Evolutionary conservation across 2,113 vertebrate genomes (phyloP).

Genomic region (Anas platyrhynchos): DNA sequence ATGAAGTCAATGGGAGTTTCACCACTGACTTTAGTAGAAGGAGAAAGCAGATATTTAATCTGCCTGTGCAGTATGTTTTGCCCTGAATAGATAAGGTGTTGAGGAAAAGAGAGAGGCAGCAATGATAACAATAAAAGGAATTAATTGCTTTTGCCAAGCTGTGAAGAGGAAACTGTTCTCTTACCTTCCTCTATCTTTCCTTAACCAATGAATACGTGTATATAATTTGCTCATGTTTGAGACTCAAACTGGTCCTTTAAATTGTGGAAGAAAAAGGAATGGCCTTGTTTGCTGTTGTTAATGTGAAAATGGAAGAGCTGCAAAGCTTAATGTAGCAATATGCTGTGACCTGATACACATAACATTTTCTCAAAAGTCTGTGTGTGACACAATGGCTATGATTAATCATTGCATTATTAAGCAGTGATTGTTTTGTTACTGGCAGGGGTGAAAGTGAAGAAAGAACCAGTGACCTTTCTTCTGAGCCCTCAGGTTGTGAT

Average conservation of each 20-base stretch:
- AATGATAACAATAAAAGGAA: background rate
- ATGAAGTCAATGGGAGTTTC: background rate
- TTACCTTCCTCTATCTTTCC: background rate
- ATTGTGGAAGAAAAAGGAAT: background rate
- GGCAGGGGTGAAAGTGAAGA: background rate
- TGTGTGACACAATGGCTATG: background rate
- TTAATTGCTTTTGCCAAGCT: background rate
- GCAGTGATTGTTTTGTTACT: background rate
- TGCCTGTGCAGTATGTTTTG: background rate
- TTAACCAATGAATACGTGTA: fast-evolving
- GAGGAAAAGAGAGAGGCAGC: background rate
- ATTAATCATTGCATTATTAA: background rate
- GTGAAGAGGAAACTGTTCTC: background rate
- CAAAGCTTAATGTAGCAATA: background rate
- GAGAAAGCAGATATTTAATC: background rate
- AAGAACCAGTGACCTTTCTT: background rate
- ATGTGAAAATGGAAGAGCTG: background rate
- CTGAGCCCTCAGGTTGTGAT: background rate
- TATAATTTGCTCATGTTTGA: background rate
- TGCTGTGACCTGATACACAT: fast-evolving
- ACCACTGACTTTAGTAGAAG: background rate
- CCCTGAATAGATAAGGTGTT: background rate
- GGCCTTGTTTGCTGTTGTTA: background rate
- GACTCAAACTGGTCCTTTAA: background rate
- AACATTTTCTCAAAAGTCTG: background rate